Conservation (phyloP, 1,140 invertebrate genomes). For the Aphaenogaster ashmeadi region DNA sequence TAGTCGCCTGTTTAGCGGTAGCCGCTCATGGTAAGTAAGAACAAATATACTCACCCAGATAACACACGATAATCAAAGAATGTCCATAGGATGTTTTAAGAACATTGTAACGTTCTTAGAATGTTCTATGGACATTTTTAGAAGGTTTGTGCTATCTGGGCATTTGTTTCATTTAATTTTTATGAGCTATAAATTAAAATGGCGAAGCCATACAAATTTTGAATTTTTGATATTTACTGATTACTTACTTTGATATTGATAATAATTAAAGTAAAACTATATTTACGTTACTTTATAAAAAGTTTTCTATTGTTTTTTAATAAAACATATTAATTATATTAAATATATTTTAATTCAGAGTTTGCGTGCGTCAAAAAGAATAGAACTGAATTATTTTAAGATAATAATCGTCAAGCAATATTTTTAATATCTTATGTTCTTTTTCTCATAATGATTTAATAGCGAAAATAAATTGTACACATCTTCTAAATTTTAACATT, state of each 20-base stretch:
- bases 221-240: background rate
- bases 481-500: background rate
- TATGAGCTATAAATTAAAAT: background rate
- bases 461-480: background rate
- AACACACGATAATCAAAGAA: too few relatives aligned
- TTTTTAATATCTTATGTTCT: background rate
- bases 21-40: conserved; percentile 49
- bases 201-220: background rate
- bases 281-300: background rate
- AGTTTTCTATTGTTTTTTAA: background rate
- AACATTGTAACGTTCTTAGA: too few relatives aligned
- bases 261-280: background rate
- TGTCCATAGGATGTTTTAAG: too few relatives aligned
- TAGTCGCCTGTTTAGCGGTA: conserved; percentile 42
- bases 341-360: background rate
- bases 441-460: background rate
- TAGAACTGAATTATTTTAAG: background rate
- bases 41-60: too few relatives aligned
- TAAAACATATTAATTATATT: background rate
- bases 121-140: too few relatives aligned
- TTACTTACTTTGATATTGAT: too few relatives aligned
- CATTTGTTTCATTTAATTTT: background rate
- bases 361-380: background rate
- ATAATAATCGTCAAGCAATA: background rate
- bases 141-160: too few relatives aligned